Conservation (phyloP, 2,888 invertebrate species). For the Phengaris alcon region DNA sequence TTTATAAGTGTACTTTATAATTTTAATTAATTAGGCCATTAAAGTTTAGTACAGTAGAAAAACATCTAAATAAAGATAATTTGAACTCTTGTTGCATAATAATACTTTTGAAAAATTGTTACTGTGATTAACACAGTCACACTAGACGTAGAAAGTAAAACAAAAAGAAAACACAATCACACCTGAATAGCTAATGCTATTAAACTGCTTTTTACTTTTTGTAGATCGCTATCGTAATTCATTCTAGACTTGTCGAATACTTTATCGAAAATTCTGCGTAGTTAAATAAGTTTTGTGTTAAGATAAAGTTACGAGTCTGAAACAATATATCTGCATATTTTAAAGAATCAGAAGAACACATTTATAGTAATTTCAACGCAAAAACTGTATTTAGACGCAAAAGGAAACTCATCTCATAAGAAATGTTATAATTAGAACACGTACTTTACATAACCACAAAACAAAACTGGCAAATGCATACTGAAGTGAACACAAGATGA, state of each 20-base stretch:
- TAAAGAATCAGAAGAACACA: neutral
- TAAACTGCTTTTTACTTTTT: slow-evolving; percentile 4
- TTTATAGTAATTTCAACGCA: neutral
- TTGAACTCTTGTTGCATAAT: neutral
- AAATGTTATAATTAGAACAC: neutral
- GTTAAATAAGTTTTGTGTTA: neutral
- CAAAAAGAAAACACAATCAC: neutral
- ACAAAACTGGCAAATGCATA: neutral
- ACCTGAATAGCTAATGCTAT: slow-evolving; percentile 9
- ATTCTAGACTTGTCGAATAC: neutral
- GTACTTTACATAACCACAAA: neutral
- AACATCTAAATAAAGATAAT: neutral
- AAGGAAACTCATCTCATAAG: neutral
- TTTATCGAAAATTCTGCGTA: neutral
- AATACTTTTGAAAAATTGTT: slow-evolving; percentile 2
- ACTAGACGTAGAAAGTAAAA: slow-evolving; percentile 23
- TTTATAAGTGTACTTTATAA: too few relatives aligned
- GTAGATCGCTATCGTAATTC: neutral
- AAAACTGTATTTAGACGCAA: neutral
- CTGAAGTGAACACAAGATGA: neutral
- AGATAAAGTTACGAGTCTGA: neutral
- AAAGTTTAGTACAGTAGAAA: too few relatives aligned
- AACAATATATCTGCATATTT: neutral
- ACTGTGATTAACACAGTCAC: slow-evolving; percentile 6
- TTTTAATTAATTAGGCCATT: too few relatives aligned